These are phyloP conservation scores for Adoxophyes honmai DNA, from an alignment of 1,140 invertebrate species.

Conservation along the genomic window DNA sequence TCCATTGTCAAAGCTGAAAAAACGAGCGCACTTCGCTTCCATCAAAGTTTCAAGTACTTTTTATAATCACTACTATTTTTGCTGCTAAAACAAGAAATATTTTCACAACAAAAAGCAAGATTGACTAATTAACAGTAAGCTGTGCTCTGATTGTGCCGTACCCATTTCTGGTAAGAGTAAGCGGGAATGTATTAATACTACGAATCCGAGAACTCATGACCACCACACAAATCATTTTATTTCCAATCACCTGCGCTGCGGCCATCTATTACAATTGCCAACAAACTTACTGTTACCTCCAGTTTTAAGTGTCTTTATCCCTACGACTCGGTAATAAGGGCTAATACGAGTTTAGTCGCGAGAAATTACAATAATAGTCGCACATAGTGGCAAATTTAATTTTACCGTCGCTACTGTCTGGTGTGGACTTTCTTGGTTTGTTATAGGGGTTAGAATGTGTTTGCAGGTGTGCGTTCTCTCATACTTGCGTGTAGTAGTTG, in stretches of 20 bases:
- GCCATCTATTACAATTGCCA: conserved; percentile 15
- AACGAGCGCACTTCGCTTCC: no score
- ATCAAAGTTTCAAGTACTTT: no score
- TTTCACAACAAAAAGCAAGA: no score
- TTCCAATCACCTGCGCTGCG: conserved; percentile 7
- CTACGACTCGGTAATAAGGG: not conserved
- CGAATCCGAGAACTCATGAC: conserved; percentile 1
- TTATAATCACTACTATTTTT: no score
- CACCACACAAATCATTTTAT: conserved; percentile 15
- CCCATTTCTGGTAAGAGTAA: conserved; percentile 5
- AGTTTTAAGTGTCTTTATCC: not conserved
- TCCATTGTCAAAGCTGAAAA: no score
- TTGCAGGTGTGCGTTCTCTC: not conserved
- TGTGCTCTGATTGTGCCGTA: not conserved
- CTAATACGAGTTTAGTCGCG: not conserved
- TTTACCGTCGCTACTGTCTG: not conserved
- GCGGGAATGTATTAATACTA: conserved; percentile 7
- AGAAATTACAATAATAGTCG: conserved; percentile 3
- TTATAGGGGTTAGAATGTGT: not conserved
- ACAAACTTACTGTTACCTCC: not conserved
- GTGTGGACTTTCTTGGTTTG: not conserved
- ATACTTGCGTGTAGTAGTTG: not conserved
- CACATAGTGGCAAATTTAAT: not conserved
- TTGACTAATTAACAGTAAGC: no score
- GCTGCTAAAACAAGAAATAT: no score